Percentiles rank a stretch among this genome's conserved stretches.
These are phyloP conservation scores for Pipistrellus pipistrellus DNA, from an alignment of 2,797 vertebrate genomes.

Conservation along the genomic window DNA sequence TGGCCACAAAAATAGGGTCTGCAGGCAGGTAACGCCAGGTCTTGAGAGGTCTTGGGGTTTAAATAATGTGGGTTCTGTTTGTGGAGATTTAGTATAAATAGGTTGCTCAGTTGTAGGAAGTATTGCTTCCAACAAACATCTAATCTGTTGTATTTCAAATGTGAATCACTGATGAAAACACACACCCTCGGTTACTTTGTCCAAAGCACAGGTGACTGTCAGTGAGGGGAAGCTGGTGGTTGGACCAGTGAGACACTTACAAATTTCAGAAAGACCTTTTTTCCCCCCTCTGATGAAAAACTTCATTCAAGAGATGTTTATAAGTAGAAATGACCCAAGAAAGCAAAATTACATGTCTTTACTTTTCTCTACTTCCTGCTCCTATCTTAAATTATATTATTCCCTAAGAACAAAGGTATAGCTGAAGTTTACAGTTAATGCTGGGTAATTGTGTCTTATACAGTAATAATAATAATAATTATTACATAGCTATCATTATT, in stretches of 20 bases:
- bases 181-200: conserved; percentile 69
- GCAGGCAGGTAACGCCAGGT: conserved; percentile 75
- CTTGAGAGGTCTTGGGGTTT: conserved; percentile 72
- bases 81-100: conserved; percentile 77
- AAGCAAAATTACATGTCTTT: conserved; percentile 80
- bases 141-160: conserved; percentile 78
- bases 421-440: conserved; percentile 75
- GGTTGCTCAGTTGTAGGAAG: conserved; percentile 59
- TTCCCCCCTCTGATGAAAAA: conserved; percentile 76
- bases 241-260: conserved; percentile 70
- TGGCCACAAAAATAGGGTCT: conserved; percentile 79
- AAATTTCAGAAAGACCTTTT: conserved; percentile 82
- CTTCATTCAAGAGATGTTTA: conserved; percentile 79
- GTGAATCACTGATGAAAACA: conserved; percentile 75
- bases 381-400: conserved; percentile 79
- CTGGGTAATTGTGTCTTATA: conserved; percentile 73
- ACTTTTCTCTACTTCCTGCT: conserved; percentile 77
- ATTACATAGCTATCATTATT: conserved; percentile 70
- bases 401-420: conserved; percentile 75
- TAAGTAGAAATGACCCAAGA: conserved; percentile 80
- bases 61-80: conserved; percentile 66
- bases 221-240: conserved; percentile 63
- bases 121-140: conserved; percentile 74
- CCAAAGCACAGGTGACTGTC: conserved; percentile 81
- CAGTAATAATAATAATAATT: background rate